phyloP scores from a whole-genome alignment of 1,140 invertebrate genomes.

The Palaemon carinicauda region DNA sequence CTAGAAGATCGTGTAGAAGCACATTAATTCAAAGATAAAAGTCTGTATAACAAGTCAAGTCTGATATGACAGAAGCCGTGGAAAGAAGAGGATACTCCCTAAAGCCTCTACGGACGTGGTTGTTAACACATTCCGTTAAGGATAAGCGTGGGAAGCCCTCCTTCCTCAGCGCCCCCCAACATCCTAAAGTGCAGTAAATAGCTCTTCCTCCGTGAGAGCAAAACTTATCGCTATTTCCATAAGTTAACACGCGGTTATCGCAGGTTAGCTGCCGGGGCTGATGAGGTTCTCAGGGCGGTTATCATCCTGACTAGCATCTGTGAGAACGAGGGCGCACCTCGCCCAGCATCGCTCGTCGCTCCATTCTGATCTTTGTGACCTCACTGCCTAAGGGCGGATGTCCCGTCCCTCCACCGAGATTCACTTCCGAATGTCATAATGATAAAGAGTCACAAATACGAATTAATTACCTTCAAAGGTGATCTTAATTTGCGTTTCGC shows the following conservation, averaged over 20 bases:
- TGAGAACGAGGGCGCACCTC: background rate
- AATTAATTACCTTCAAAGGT: constrained; percentile 44
- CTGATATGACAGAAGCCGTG: too few species aligned
- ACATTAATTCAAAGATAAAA: too few species aligned
- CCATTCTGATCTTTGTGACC: background rate
- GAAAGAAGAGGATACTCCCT: too few species aligned
- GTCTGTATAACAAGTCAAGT: too few species aligned
- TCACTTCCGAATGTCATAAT: background rate
- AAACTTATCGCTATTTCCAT: too few species aligned
- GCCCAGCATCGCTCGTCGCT: background rate
- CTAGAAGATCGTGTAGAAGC: too few species aligned
- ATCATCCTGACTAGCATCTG: background rate
- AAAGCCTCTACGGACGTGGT: too few species aligned
- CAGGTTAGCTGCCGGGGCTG: background rate
- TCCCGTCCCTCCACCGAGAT: background rate
- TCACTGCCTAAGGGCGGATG: background rate
- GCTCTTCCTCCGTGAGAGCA: background rate
- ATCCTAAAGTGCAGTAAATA: too few species aligned
- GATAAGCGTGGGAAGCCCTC: background rate
- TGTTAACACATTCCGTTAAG: too few species aligned
- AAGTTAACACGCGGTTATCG: background rate
- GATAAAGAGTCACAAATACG: constrained; percentile 52
- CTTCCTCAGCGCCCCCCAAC: background rate
- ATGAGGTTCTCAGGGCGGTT: too few species aligned
- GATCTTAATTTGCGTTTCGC: constrained; percentile 50